Conservation (phyloP, 2,888 invertebrate species). For the Osmoderma eremita region DNA sequence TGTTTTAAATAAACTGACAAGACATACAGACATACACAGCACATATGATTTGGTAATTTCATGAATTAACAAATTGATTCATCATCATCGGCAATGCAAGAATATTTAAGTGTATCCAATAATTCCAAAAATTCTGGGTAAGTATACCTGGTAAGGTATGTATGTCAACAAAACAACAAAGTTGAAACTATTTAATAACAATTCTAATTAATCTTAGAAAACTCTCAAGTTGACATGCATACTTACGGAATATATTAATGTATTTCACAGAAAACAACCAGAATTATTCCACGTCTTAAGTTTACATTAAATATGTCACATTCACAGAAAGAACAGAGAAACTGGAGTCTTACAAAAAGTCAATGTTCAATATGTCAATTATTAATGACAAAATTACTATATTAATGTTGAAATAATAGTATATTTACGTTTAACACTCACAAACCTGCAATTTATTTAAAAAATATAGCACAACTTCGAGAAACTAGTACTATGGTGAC, state of each 20-base stretch:
- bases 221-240: conserved; percentile 18
- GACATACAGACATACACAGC: conserved; percentile 35
- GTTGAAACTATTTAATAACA: conserved; percentile 17
- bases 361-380: no score
- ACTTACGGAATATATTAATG: conserved; percentile 15
- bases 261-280: conserved; percentile 12
- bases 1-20: conserved; percentile 49
- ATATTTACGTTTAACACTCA: conserved; percentile 2
- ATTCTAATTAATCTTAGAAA: conserved; percentile 18
- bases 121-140: not conserved
- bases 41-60: conserved; percentile 35
- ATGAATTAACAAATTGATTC: not conserved
- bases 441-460: conserved; percentile 23
- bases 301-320: conserved; percentile 37
- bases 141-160: conserved; percentile 32
- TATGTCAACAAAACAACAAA: conserved; percentile 8
- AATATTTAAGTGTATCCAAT: not conserved
- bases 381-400: not conserved
- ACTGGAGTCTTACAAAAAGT: no score
- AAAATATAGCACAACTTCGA: conserved; percentile 25
- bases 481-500: conserved; percentile 37
- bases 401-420: not conserved
- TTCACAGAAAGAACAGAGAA: conserved; percentile 27
- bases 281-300: conserved; percentile 1
- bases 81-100: not conserved